phyloP scores from a whole-genome alignment of 2,797 vertebrate species.

The Holocentrus rufus region DNA sequence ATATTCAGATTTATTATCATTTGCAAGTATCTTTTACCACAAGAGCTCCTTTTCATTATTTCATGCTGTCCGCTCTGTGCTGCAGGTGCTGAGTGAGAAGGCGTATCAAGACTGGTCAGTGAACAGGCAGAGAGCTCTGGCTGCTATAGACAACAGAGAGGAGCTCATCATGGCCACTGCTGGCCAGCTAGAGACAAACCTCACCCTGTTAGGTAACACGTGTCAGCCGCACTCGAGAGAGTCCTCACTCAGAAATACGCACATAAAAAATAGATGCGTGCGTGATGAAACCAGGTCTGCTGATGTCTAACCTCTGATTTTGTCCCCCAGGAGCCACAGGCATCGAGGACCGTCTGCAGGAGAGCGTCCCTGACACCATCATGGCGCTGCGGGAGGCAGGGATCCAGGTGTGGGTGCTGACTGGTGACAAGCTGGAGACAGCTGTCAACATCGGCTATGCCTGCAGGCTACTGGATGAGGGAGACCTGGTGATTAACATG shows the following conservation, averaged over 20 bases:
- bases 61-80: conserved; percentile 10
- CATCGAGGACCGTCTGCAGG: conserved; percentile 95
- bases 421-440: conserved; percentile 96
- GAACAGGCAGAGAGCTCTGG: conserved; percentile 85
- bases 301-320: conserved; percentile 21
- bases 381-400: conserved; percentile 89
- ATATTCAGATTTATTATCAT: conserved; percentile 3
- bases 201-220: conserved; percentile 89
- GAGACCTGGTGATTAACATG: conserved; percentile 91
- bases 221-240: not conserved
- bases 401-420: conserved; percentile 94
- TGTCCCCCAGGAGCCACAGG: conserved; percentile 90
- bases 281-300: conserved; percentile 10
- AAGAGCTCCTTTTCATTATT: conserved; percentile 16
- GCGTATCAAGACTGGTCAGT: conserved; percentile 86
- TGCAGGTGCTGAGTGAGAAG: conserved; percentile 87
- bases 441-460: conserved; percentile 95
- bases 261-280: not conserved
- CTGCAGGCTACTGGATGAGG: conserved; percentile 90
- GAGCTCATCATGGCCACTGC: conserved; percentile 88
- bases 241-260: not conserved
- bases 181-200: conserved; percentile 87
- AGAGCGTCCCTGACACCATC: conserved; percentile 91
- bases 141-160: conserved; percentile 88
- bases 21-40: not conserved